These are phyloP conservation scores for Lycopodina hypogea DNA, from an alignment of 37 sponge, comb jelly and placozoan species.

Conservation along the genomic window DNA sequence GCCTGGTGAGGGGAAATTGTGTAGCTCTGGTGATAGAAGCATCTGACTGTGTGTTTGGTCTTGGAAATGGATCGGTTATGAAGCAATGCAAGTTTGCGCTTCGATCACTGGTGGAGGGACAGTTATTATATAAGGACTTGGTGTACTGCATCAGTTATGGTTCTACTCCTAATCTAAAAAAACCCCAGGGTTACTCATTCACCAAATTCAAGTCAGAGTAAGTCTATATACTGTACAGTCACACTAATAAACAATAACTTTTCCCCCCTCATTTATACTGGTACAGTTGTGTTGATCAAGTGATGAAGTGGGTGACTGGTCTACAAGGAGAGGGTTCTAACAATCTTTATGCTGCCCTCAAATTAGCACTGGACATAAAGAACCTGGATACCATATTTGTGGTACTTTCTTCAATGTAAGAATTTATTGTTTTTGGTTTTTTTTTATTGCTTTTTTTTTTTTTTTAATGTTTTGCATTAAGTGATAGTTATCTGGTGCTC, in stretches of 20 bases:
- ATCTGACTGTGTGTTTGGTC: not conserved
- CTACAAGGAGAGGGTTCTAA: constrained; percentile 8
- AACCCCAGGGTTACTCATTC: constrained; percentile 11
- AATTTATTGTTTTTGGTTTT: not conserved
- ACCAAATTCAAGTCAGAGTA: constrained; percentile 2
- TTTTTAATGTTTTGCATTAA: not conserved
- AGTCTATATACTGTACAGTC: not conserved
- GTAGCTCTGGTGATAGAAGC: constrained; percentile 36
- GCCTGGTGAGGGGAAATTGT: constrained; percentile 7
- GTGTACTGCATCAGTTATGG: constrained; percentile 29
- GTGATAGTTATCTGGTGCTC: no score
- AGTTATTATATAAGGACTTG: constrained; percentile 4
- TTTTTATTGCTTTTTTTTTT: not conserved
- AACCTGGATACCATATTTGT: constrained; percentile 25
- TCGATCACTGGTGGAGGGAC: constrained; percentile 18
- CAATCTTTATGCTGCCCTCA: constrained; percentile 26
- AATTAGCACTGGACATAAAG: constrained; percentile 15
- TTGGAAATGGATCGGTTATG: not conserved
- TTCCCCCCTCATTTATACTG: not conserved
- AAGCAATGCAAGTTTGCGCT: constrained; percentile 2
- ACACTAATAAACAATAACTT: not conserved
- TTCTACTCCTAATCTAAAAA: not conserved
- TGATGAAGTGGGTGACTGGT: constrained; percentile 20
- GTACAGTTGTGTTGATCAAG: not conserved
- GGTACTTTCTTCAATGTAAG: constrained; percentile 25